Conservation (phyloP, 2,113 vertebrate species). For the Gasterosteus aculeatus region DNA sequence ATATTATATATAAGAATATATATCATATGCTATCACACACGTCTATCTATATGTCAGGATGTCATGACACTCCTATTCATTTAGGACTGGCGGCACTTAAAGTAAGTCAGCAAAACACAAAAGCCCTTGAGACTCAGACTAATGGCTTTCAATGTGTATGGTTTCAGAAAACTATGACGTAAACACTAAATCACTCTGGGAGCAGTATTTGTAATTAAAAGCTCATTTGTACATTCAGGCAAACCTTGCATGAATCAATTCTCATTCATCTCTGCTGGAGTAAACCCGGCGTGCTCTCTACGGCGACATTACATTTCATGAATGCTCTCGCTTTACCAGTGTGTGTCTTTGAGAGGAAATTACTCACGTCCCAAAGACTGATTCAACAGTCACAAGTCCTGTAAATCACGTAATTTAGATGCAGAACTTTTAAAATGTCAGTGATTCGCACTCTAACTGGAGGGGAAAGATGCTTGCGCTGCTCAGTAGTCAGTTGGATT, state of each 20-base stretch:
- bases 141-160: background rate
- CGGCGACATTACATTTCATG: conserved; percentile 27
- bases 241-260: conserved; percentile 26
- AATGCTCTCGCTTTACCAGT: conserved; percentile 31
- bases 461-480: conserved; percentile 58
- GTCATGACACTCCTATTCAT: conserved; percentile 6
- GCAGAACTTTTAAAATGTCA: conserved; percentile 64
- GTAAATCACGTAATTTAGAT: conserved; percentile 62
- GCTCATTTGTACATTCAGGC: conserved; percentile 24
- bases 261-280: conserved; percentile 18
- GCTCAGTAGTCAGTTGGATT: conserved; percentile 61
- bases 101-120: conserved; percentile 1
- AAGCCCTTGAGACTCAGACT: conserved; percentile 2
- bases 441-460: conserved; percentile 65
- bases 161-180: conserved; percentile 3
- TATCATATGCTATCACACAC: background rate
- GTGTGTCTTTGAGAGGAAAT: conserved; percentile 38
- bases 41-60: background rate
- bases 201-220: conserved; percentile 25
- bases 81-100: background rate
- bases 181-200: background rate
- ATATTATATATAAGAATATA: background rate
- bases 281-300: background rate
- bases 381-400: conserved; percentile 49
- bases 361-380: conserved; percentile 45